These are phyloP conservation scores for Serinus canaria DNA, from an alignment of 2,113 vertebrate species.

Conservation along the genomic window DNA sequence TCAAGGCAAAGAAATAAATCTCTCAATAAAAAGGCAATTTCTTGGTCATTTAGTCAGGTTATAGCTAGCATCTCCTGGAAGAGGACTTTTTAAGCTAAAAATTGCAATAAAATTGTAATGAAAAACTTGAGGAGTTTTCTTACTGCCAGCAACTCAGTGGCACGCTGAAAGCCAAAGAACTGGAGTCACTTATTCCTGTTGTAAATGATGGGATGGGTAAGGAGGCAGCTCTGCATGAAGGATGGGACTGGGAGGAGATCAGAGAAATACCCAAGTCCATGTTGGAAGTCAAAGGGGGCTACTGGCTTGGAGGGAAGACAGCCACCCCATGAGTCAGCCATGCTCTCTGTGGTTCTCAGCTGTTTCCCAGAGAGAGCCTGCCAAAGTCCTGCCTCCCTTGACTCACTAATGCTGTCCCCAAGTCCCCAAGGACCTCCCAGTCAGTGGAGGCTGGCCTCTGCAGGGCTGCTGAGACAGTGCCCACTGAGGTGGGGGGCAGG, in stretches of 20 bases:
- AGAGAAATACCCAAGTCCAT: background rate
- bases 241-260: background rate
- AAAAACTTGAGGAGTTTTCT: background rate
- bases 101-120: background rate
- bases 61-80: background rate
- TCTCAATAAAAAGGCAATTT: background rate
- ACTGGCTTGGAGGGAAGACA: constrained; percentile 22
- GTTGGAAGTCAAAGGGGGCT: background rate
- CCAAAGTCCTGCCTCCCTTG: background rate
- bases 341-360: background rate
- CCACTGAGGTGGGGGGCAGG: background rate
- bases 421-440: background rate
- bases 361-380: background rate
- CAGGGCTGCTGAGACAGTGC: background rate
- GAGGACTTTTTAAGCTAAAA: background rate
- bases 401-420: background rate
- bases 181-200: background rate
- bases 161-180: background rate
- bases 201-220: background rate
- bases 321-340: background rate
- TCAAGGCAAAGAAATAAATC: background rate
- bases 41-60: background rate
- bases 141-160: background rate
- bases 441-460: background rate
- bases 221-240: background rate